Conservation (phyloP, 2,113 vertebrate genomes). For the Ciconia maguari region DNA sequence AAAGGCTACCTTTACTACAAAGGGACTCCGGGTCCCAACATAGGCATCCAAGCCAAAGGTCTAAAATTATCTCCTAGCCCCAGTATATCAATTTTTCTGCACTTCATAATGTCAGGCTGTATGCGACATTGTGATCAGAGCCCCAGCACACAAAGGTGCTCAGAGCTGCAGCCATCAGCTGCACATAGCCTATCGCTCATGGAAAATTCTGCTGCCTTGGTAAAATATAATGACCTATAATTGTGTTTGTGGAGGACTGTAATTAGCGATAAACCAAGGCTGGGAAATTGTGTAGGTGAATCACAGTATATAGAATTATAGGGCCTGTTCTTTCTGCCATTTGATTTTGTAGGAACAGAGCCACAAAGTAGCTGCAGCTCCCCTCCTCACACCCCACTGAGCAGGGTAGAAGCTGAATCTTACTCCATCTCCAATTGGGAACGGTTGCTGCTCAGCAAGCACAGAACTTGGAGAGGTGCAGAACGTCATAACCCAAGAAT, state of each 20-base stretch:
- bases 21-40: neutral
- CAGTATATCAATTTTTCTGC: neutral
- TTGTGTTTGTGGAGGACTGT: neutral
- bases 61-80: neutral
- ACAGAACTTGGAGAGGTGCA: neutral
- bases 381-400: neutral
- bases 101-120: neutral
- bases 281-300: conserved; percentile 1
- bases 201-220: neutral
- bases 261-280: neutral
- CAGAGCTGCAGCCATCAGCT: neutral
- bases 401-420: neutral
- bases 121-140: neutral
- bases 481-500: neutral
- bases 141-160: neutral
- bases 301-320: conserved; percentile 31
- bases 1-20: neutral
- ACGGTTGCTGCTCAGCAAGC: neutral
- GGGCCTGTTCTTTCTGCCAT: neutral
- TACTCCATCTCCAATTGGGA: neutral
- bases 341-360: neutral
- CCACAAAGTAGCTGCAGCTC: neutral
- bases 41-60: neutral
- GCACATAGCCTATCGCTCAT: rapidly evolving
- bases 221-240: conserved; percentile 20